Conservation (phyloP, 30 jellyfish, hydroid and myxozoan genomes). For the Morbakka virulenta region DNA sequence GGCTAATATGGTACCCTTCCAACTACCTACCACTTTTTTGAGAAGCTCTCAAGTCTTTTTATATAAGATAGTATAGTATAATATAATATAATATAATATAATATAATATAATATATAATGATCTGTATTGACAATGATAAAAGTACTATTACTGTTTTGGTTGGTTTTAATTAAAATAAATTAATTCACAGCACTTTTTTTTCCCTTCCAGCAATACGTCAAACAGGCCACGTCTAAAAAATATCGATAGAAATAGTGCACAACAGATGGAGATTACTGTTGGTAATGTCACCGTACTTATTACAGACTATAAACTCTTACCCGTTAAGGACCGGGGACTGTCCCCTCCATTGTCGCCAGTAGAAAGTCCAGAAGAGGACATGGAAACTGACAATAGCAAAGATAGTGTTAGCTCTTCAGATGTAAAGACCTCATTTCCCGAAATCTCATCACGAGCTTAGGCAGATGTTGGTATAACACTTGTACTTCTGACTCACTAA, state of each 20-base stretch:
- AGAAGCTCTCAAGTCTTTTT: too few relatives aligned
- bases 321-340: slow-evolving; percentile 69
- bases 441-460: neutral
- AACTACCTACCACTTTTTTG: too few relatives aligned
- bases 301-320: slow-evolving; percentile 86
- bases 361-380: neutral
- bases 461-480: neutral
- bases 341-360: slow-evolving; percentile 68
- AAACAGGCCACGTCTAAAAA: slow-evolving; percentile 45
- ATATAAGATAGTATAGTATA: too few relatives aligned
- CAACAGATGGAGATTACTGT: slow-evolving; percentile 89
- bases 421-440: neutral
- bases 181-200: too few relatives aligned
- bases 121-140: too few relatives aligned
- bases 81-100: too few relatives aligned
- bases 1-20: too few relatives aligned
- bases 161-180: too few relatives aligned
- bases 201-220: slow-evolving; percentile 10
- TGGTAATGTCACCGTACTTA: slow-evolving; percentile 87
- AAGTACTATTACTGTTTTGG: too few relatives aligned
- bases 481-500: too few relatives aligned
- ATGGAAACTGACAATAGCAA: neutral
- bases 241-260: slow-evolving; percentile 76
- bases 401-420: neutral
- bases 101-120: too few relatives aligned